Evolutionary conservation across 2,113 vertebrate species (phyloP), one percentile per base, ranked within the genome.

Genomic region (Reinhardtius hippoglossoides): DNA sequence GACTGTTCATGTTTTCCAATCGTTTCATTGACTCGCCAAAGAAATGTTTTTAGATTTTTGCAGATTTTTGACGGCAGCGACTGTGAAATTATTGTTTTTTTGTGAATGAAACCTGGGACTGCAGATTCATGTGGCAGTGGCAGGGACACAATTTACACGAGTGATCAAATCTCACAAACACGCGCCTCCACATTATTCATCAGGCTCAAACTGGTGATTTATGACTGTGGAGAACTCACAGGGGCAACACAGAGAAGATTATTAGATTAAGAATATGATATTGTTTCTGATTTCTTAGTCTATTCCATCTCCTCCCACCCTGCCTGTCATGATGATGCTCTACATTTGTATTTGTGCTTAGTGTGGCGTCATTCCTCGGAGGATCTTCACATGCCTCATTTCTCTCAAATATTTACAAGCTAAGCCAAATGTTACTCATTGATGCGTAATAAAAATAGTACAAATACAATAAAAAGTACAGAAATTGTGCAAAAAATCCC

Each of bases 131-230:
- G 10, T 42, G 40, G 37, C 9, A 40, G 37, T 12, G 37, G 12
- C 2, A 12, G 37, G 12, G 12, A 42, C 46, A 20, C 10, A 1
- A 9, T 40, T 62, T 3, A 40, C 20, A 12, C 14, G 3, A 23
- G 7, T 44, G 61, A 62, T 46, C 44, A 56, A 48, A 44, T 26
- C 21, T 82, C 48, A 67, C 21, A 37, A 82, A 77, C 6, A 2
- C 1, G 21, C 23, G 46, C 26, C 15, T 55, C 44, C 46, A 35
- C 27, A 42, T 9, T 14, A 50, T 58, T 59, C 42, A 74, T 69
- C 60, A 48, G 54, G 37, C 37, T 74, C 44, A 74, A 74, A 78
- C 42, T 44, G 9, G 54, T 6, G 37, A 60, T 42, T 42, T 42
- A 42, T 10, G 40, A 42, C 2, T 42, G 40, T 12, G 12, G 40